Percentiles rank a stretch among this genome's conserved stretches.
Conservation (phyloP, 1,140 invertebrate genomes). For the Lepidostoma basale region DNA sequence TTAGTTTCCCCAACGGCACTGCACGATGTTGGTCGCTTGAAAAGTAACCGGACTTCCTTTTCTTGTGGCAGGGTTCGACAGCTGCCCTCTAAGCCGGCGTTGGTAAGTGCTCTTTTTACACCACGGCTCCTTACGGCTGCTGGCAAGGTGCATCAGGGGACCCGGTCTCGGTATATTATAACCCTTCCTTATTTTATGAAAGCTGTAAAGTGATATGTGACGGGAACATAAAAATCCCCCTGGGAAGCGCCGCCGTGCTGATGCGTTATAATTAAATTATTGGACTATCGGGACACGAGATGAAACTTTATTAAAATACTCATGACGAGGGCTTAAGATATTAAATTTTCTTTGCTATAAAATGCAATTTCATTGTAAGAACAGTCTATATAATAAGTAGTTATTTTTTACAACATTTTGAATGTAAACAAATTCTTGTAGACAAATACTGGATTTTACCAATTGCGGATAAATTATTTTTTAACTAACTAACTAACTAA, state of each 20-base stretch:
- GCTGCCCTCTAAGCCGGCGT: neutral
- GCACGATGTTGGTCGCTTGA: neutral
- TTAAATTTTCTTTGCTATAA: too few relatives aligned
- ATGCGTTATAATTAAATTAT: neutral
- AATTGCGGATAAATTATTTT: too few relatives aligned
- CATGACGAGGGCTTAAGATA: too few relatives aligned
- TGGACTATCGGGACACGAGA: too few relatives aligned
- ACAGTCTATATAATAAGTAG: too few relatives aligned
- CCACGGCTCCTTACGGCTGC: neutral
- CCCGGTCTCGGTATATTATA: neutral
- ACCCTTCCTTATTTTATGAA: slow-evolving; percentile 15
- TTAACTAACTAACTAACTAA: too few relatives aligned
- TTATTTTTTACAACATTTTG: too few relatives aligned
- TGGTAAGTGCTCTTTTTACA: slow-evolving; percentile 13
- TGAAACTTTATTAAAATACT: too few relatives aligned
- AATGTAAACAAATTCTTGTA: too few relatives aligned
- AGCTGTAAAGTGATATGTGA: slow-evolving; percentile 15
- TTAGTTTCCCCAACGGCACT: neutral
- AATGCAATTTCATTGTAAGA: too few relatives aligned
- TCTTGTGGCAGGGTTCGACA: slow-evolving; percentile 13
- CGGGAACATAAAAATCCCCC: neutral
- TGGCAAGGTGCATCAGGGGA: neutral
- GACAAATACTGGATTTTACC: too few relatives aligned
- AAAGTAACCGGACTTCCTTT: slow-evolving; percentile 19
- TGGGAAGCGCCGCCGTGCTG: neutral